Conservation (phyloP, 2,888 invertebrate species). For the Erebia palarica region DNA sequence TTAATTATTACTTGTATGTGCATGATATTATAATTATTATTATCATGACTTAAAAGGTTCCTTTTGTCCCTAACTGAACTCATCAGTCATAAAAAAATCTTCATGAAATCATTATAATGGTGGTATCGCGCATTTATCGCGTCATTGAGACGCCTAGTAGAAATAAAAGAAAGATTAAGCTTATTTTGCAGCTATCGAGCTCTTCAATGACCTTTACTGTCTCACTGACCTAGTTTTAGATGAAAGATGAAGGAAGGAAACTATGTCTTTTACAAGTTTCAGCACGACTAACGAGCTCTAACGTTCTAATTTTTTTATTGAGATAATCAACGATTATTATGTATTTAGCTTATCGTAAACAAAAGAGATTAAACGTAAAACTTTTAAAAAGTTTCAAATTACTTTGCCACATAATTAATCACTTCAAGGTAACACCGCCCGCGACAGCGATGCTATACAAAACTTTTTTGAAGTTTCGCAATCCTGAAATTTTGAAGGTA, state of each 20-base stretch:
- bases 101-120: too few relatives aligned
- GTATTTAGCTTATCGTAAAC: background rate
- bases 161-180: slow-evolving; percentile 30
- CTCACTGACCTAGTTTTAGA: slow-evolving; percentile 25
- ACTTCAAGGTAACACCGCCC: slow-evolving; percentile 6
- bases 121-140: background rate
- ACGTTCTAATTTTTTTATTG: slow-evolving; percentile 10
- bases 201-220: slow-evolving; percentile 26
- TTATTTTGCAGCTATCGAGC: slow-evolving; percentile 29
- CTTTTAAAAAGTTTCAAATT: background rate
- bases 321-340: too few relatives aligned
- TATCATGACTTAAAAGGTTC: too few relatives aligned
- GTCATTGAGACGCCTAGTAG: slow-evolving; percentile 6
- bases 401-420: slow-evolving; percentile 5
- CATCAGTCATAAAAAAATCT: too few relatives aligned
- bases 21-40: too few relatives aligned
- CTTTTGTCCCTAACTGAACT: too few relatives aligned
- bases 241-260: slow-evolving; percentile 26
- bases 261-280: slow-evolving; percentile 8
- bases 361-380: background rate
- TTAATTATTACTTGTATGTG: too few relatives aligned
- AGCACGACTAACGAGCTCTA: slow-evolving; percentile 19
- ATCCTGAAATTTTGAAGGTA: slow-evolving; percentile 5
- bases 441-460: background rate
- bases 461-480: slow-evolving; percentile 5